Base-by-base conservation (phyloP, 2,113 vertebrate species). In the Poecilia latipinna region DNA sequence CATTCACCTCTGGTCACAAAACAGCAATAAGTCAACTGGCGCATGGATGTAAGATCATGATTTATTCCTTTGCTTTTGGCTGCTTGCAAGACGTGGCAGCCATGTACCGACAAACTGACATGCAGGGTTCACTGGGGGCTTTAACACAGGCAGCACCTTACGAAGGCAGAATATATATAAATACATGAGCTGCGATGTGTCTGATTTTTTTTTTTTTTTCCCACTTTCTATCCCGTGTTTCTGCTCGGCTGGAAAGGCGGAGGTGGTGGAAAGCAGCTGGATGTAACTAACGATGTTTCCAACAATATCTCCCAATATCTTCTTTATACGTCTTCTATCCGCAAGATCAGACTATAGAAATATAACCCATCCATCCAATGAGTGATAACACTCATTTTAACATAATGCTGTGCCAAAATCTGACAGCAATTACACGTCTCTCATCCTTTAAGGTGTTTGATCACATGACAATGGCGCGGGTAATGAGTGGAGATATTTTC, bases 11-110 rank as follows among this genome's bases (percentile, higher is more conserved):
- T 69, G 95, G 96, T 96, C 96, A 95, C 95, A 92, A 95, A 96
- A 95, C 95, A 96, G 96, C 95, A 96, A 95, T 96, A 96, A 97
- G 97, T 96, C 95, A 96, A 94, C 95, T 94, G 95, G 96, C 96
- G 94, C 93, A 89, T 92, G 93, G 95, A 95, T 98, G 97, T 97
- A 96, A 94, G 92, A 95, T 94, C 95, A 98, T 98, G 96, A 97
- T 97, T 96, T 97, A 96, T 96, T 96, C 95, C 94, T 98, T 94
- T 95, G 96, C 96, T 96, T 92, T 95, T 93, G 95, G 94, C 94
- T 93, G 92, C 93, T 91, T 79, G 91, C 90, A 86, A 94, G 90
- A 80, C 82, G 85, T 72, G 88, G 90, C 70, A 78, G 87, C 77
- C 93, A 94, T 94, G 93, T 94, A 95, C 94, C 92, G 90, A 91